Percentiles rank a stretch among this genome's conserved stretches.
phyloP scores from a whole-genome alignment of 1,140 invertebrate species.

The Drosophila repletoides region DNA sequence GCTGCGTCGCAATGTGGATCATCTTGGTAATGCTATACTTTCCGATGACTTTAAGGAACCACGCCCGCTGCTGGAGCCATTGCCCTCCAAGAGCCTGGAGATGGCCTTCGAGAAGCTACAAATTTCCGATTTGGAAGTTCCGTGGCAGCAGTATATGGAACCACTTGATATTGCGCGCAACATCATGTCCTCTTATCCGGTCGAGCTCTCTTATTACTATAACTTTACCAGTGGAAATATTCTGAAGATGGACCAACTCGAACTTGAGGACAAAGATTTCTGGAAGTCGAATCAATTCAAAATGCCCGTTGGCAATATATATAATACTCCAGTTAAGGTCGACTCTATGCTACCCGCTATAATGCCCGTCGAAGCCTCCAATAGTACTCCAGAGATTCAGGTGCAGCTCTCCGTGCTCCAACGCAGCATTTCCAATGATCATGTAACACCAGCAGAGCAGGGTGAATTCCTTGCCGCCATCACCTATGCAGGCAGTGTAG shows the following conservation, averaged over 20 bases:
- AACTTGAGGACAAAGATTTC: slow-evolving; percentile 38
- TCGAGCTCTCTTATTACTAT: slow-evolving; percentile 88
- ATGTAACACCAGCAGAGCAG: slow-evolving; percentile 65
- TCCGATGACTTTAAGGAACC: slow-evolving; percentile 36
- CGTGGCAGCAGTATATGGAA: slow-evolving; percentile 85
- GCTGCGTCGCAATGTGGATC: slow-evolving; percentile 59
- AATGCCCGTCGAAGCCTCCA: too few relatives aligned
- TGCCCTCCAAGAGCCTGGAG: slow-evolving; percentile 47
- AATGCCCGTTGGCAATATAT: slow-evolving; percentile 46
- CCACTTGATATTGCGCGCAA: slow-evolving; percentile 86
- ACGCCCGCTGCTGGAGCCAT: slow-evolving; percentile 48
- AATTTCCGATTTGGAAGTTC: slow-evolving; percentile 39
- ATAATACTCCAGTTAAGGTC: too few relatives aligned
- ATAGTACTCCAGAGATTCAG: fast-evolving
- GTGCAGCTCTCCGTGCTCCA: slow-evolving; percentile 34
- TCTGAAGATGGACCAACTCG: slow-evolving; percentile 34
- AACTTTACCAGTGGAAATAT: slow-evolving; percentile 44
- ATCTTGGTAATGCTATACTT: slow-evolving; percentile 57
- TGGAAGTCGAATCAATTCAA: slow-evolving; percentile 59
- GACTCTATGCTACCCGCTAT: not conserved
- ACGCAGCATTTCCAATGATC: slow-evolving; percentile 29
- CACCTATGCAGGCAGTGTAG: slow-evolving; percentile 87
- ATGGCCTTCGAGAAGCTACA: slow-evolving; percentile 20
- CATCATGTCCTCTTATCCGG: slow-evolving; percentile 84
- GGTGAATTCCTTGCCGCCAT: slow-evolving; percentile 85